Evolutionary conservation across 2,113 vertebrate genomes (phyloP).

Genomic region (Melanostigma gelatinosum): DNA sequence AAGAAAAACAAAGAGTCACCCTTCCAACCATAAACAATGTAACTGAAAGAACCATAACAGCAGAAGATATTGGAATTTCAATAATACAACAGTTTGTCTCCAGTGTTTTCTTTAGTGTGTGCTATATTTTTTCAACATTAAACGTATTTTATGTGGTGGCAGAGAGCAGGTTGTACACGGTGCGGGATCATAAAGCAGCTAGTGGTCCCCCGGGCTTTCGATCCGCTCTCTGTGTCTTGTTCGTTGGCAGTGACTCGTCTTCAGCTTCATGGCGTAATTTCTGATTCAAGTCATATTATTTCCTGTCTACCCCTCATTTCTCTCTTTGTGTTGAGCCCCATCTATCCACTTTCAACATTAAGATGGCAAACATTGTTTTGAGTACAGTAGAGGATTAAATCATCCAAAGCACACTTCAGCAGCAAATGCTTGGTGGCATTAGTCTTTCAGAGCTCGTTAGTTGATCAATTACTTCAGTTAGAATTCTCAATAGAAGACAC

Average conservation of each 20-base stretch:
- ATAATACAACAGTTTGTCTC: neutral
- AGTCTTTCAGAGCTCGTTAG: neutral
- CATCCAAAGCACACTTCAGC: neutral
- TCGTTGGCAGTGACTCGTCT: constrained; percentile 25
- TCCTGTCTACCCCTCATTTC: neutral
- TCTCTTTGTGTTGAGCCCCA: neutral
- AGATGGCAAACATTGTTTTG: constrained; percentile 37
- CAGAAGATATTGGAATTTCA: neutral
- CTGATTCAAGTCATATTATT: constrained; percentile 28
- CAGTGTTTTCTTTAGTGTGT: neutral
- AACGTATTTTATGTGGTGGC: constrained; percentile 12
- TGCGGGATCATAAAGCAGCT: constrained; percentile 26
- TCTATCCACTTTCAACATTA: constrained; percentile 38
- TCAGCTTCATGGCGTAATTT: constrained; percentile 40
- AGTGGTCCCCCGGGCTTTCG: constrained; percentile 24
- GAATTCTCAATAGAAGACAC: neutral
- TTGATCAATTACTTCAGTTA: neutral
- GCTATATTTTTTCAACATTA: constrained; percentile 9
- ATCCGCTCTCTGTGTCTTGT: constrained; percentile 8
- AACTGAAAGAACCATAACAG: neutral
- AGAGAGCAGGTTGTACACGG: constrained; percentile 4
- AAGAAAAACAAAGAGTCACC: neutral
- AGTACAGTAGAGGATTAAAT: neutral
- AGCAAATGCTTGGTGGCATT: neutral
- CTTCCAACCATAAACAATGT: neutral